Conservation (phyloP, 1,140 invertebrate genomes). For the Bilobella aurantiaca region DNA sequence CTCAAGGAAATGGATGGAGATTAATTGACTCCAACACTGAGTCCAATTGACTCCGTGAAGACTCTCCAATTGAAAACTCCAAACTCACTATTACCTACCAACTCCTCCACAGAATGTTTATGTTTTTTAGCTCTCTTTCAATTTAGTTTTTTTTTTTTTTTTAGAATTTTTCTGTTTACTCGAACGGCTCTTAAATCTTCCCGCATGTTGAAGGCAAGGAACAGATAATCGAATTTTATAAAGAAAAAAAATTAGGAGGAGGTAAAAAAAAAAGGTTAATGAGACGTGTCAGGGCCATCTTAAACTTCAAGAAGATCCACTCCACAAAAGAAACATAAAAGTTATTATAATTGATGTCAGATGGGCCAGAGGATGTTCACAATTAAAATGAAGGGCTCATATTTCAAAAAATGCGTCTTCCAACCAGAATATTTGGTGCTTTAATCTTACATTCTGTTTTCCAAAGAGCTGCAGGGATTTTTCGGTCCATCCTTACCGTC, state of each 20-base stretch:
- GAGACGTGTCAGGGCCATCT: not conserved
- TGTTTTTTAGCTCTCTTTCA: no score
- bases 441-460: constrained; percentile 28
- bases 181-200: no score
- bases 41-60: no score
- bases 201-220: no score
- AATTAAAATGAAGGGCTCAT: not conserved
- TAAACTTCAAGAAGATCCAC: no score
- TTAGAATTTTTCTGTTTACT: no score
- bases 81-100: no score
- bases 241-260: not conserved
- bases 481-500: constrained; percentile 20
- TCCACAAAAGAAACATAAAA: not conserved
- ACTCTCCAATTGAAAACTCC: no score
- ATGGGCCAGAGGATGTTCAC: not conserved
- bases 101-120: no score
- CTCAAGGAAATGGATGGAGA: no score
- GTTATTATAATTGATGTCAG: constrained; percentile 8
- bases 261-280: not conserved
- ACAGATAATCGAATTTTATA: not conserved
- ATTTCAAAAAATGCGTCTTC: not conserved
- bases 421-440: not conserved
- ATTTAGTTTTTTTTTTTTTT: no score
- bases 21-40: no score
- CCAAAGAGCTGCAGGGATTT: constrained; percentile 31